Base-by-base conservation (phyloP, 2,113 vertebrate species). In the Pimephales promelas region DNA sequence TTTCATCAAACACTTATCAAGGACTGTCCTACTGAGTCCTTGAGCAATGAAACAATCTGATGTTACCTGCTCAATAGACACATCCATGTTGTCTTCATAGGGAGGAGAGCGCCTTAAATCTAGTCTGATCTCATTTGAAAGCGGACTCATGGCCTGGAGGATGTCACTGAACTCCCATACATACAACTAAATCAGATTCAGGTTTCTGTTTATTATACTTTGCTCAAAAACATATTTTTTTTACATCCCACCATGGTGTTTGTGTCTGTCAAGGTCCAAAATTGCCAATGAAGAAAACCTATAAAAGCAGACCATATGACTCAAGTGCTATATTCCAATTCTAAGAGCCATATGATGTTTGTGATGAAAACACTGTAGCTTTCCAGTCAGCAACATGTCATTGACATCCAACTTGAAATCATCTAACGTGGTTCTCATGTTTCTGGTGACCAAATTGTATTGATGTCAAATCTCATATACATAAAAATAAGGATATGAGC, bases 1-100 rank as follows among this genome's bases (percentile, higher is more conserved):
- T 52, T 52, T 83, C 54, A 72, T 86, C 56, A 78, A 72, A 72
- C 73, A 8, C 22, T 31, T 14, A 26, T 52, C 24, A 79, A 66
- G 43, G 59, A 49, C 9, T 5, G 1, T 64, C 77, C 59, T 26
- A 47, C 14, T 47, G 20, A 66, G 16, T 31, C 9, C 16, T 47
- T 49, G 24, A 24, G 57, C n/a, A 56, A 24, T n/a, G n/a, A 45
- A 72, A 71, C 10, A 11, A 2, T 40, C 11, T 59, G 10, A 45
- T 64, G 26, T 28, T 64, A 26, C 43, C 16, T 11, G 24, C 8
- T 24, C 24, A 16, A 36, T 43, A 40, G n/a, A 56, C 36, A 34
- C 59, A 34, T 64, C 59, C 16, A 52, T 34, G 18, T 22, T 64
- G 1, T 49, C 26, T 79, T 49, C 43, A 22, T 61, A 34, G 10